phyloP scores from a whole-genome alignment of 2,888 invertebrate species.

The Anoplius nigerrimus region DNA sequence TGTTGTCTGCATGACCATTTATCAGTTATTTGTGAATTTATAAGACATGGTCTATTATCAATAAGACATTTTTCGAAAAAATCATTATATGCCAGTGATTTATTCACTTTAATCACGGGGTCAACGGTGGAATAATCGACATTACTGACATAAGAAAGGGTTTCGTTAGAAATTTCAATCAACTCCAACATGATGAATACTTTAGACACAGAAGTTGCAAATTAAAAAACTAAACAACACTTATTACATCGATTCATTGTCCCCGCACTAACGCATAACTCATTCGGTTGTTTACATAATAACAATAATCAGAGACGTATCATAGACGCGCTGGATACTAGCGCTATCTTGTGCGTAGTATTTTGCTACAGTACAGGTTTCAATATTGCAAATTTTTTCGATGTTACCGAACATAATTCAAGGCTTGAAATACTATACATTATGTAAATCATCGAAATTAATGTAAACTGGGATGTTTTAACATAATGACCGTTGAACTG shows the following conservation, averaged over 20 bases:
- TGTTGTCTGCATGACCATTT: slow-evolving; percentile 81
- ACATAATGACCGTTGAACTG: too few relatives aligned
- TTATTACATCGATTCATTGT: neutral
- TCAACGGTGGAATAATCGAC: neutral
- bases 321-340: too few relatives aligned
- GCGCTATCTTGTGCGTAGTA: too few relatives aligned
- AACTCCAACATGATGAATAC: slow-evolving; percentile 37
- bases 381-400: too few relatives aligned
- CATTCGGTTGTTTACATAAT: too few relatives aligned
- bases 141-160: neutral
- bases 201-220: neutral
- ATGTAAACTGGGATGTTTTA: too few relatives aligned
- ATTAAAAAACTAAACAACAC: neutral
- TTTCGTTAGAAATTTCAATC: slow-evolving; percentile 39
- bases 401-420: too few relatives aligned
- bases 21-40: slow-evolving; percentile 78
- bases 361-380: too few relatives aligned
- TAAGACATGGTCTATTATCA: slow-evolving; percentile 82
- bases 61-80: slow-evolving; percentile 68
- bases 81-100: slow-evolving; percentile 61
- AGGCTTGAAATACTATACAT: too few relatives aligned
- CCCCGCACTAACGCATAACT: too few relatives aligned
- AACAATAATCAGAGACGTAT: too few relatives aligned
- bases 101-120: slow-evolving; percentile 30
- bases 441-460: too few relatives aligned